Evolutionary conservation across 1,140 invertebrate genomes (phyloP).

Genomic region (Pseudomyrmex gracilis): DNA sequence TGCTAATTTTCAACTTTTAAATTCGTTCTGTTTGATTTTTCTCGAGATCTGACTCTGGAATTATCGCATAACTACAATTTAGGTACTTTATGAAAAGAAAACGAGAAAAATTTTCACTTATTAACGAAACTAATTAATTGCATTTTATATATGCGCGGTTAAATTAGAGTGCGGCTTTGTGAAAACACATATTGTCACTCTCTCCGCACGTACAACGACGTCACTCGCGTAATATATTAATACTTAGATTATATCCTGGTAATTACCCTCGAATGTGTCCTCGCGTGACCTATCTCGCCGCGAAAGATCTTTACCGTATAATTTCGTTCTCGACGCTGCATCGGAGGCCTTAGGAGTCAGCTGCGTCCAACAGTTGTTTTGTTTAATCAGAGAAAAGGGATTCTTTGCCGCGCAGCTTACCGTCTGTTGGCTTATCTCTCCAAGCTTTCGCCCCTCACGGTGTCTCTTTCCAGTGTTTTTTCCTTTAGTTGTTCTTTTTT

Average conservation of each 20-base stretch:
- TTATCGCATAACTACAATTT: not conserved
- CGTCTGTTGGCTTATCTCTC: slow-evolving; percentile 75
- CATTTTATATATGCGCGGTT: not conserved
- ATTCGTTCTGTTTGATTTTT: not conserved
- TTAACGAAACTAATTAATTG: not conserved
- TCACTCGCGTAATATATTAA: slow-evolving; percentile 7
- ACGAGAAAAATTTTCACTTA: not conserved
- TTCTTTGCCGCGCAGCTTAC: slow-evolving; percentile 53
- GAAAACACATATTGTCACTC: not conserved
- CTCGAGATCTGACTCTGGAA: not conserved
- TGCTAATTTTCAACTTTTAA: not conserved
- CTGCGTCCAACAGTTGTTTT: slow-evolving; percentile 66
- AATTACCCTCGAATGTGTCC: slow-evolving; percentile 20
- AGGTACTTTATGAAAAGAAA: not conserved
- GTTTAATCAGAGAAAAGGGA: slow-evolving; percentile 76
- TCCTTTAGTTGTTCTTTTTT: slow-evolving; percentile 17
- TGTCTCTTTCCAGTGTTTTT: slow-evolving; percentile 31
- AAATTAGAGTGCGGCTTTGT: not conserved
- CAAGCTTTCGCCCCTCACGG: slow-evolving; percentile 49
- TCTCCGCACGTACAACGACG: not conserved
- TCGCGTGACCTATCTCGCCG: not conserved
- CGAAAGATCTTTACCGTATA: slow-evolving; percentile 37
- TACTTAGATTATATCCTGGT: slow-evolving; percentile 12
- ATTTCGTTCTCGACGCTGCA: slow-evolving; percentile 8
- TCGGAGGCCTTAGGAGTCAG: slow-evolving; percentile 45